Percentiles rank a stretch among this genome's conserved stretches.
Evolutionary conservation across 2,888 invertebrate genomes (phyloP).

Genomic region (Sialis fuliginosa): DNA sequence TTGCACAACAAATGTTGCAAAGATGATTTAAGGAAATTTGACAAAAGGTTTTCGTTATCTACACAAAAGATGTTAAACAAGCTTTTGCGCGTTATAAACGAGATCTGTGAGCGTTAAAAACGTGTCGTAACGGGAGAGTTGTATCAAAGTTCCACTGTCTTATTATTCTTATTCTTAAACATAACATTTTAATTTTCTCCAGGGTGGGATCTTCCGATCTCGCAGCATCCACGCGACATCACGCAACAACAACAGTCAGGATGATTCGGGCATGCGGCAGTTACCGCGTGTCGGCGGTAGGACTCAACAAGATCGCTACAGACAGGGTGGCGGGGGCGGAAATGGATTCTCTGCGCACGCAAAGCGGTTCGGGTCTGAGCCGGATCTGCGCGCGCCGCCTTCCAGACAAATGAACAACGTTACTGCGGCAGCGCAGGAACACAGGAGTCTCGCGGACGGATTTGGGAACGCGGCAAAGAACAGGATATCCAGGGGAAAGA

Average conservation of each 20-base stretch:
- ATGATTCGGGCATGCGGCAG: no score
- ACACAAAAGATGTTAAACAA: no score
- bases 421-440: slow-evolving; percentile 18
- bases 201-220: slow-evolving; percentile 25
- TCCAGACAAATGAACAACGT: slow-evolving; percentile 19
- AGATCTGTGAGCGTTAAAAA: no score
- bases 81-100: no score
- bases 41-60: no score
- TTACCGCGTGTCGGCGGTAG: slow-evolving; percentile 12
- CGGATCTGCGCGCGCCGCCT: slow-evolving; percentile 34
- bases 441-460: slow-evolving; percentile 8
- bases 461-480: slow-evolving; percentile 24
- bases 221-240: slow-evolving; percentile 19
- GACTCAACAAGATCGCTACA: slow-evolving; percentile 27
- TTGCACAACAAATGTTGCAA: no score
- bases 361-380: slow-evolving; percentile 56
- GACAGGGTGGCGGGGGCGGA: slow-evolving; percentile 9
- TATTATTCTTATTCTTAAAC: no score
- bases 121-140: no score
- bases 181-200: no score
- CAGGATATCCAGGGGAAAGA: slow-evolving; percentile 34
- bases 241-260: slow-evolving; percentile 10
- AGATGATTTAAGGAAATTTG: no score
- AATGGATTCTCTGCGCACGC: slow-evolving; percentile 17
- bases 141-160: no score